Evolutionary conservation across 2,113 vertebrate genomes (phyloP).

Genomic region (Ellobius talpinus): DNA sequence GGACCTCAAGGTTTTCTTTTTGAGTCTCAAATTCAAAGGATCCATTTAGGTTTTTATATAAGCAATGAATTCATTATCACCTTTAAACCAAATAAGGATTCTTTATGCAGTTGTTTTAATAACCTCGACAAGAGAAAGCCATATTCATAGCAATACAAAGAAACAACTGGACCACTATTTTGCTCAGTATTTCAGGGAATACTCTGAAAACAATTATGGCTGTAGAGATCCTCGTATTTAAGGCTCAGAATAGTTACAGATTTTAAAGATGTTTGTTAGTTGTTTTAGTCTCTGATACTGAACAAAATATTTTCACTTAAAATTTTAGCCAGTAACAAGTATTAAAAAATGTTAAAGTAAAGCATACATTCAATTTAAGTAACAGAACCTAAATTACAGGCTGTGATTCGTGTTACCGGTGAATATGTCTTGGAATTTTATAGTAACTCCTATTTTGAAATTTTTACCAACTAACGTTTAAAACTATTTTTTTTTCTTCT

Average conservation of each 20-base stretch:
- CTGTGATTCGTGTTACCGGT: no score
- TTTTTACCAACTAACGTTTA: neutral
- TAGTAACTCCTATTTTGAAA: neutral
- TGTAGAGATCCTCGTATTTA: neutral
- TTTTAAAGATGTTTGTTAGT: neutral
- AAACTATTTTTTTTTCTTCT: neutral
- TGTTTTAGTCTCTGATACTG: neutral
- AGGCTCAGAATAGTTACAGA: neutral
- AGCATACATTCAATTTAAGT: neutral
- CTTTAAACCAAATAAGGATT: neutral
- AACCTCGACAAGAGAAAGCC: rapidly evolving
- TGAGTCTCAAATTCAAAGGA: neutral
- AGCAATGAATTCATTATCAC: neutral
- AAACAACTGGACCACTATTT: neutral
- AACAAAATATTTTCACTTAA: neutral
- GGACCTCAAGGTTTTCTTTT: neutral
- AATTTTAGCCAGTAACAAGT: neutral
- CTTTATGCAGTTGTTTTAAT: neutral
- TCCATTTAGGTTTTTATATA: neutral
- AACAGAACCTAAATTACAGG: neutral
- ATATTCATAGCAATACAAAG: neutral
- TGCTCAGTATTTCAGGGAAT: neutral
- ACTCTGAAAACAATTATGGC: neutral
- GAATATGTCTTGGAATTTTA: neutral
- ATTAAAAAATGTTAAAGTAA: neutral